Evolutionary conservation across 2,113 vertebrate genomes (phyloP).

Genomic region (Apistogramma diplotaenia): DNA sequence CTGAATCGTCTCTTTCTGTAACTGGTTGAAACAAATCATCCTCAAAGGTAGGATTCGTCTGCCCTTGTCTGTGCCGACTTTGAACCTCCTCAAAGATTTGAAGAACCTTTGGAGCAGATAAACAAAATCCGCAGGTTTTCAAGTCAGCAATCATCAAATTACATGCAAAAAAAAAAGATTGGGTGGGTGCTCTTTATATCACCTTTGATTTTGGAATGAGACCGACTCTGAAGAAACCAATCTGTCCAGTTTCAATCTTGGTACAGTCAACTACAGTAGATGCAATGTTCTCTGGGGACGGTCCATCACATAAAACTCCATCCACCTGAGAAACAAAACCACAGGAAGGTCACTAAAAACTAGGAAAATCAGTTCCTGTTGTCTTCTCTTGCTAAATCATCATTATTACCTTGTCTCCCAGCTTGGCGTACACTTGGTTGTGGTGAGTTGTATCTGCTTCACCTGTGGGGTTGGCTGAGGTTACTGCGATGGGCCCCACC

Average conservation of each 20-base stretch:
- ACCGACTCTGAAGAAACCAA: constrained; percentile 88
- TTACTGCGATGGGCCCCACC: constrained; percentile 89
- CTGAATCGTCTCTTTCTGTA: not conserved
- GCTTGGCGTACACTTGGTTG: constrained; percentile 89
- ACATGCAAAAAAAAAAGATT: not conserved
- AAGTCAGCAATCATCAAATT: not conserved
- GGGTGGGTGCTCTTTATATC: not conserved
- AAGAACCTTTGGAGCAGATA: constrained; percentile 76
- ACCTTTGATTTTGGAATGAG: constrained; percentile 89
- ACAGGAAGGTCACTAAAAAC: not conserved
- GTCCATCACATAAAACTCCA: constrained; percentile 86
- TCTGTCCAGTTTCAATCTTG: constrained; percentile 81
- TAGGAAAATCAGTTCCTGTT: not conserved
- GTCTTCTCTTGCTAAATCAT: not conserved
- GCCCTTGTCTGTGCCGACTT: constrained; percentile 63
- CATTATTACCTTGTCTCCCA: constrained; percentile 82
- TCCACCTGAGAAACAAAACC: constrained; percentile 77
- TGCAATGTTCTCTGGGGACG: constrained; percentile 88
- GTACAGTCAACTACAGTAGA: constrained; percentile 93
- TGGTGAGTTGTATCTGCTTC: constrained; percentile 92
- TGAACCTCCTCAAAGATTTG: constrained; percentile 85
- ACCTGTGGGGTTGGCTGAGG: constrained; percentile 89
- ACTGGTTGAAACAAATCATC: constrained; percentile 37
- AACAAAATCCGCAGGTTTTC: not conserved
- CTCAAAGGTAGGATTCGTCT: constrained; percentile 70